Conservation (phyloP, 2,113 vertebrate species). For the Rana temporaria region DNA sequence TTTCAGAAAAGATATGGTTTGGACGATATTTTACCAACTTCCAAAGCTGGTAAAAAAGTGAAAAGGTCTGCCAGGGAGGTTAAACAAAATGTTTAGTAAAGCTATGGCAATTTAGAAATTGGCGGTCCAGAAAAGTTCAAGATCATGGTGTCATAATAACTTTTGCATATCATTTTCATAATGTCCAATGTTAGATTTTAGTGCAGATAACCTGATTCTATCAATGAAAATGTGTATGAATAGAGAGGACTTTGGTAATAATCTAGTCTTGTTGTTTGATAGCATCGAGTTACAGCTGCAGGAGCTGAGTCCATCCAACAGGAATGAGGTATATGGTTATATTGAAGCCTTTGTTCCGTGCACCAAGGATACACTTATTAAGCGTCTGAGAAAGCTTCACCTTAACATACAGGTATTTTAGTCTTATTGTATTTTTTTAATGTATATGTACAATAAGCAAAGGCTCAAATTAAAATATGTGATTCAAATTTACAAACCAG, state of each 20-base stretch:
- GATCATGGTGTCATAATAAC: no score
- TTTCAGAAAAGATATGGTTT: no score
- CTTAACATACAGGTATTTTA: constrained; percentile 91
- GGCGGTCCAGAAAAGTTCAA: no score
- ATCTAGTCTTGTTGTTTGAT: constrained; percentile 60
- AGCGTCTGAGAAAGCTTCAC: constrained; percentile 96
- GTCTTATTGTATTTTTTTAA: neutral
- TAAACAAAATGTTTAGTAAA: no score
- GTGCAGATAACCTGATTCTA: neutral
- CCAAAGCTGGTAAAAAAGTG: no score
- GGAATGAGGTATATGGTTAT: constrained; percentile 87
- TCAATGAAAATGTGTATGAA: neutral
- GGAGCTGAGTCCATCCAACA: constrained; percentile 82
- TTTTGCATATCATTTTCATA: no score
- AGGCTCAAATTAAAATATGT: no score
- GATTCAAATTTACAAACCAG: no score
- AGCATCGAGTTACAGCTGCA: constrained; percentile 97
- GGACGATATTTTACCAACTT: no score
- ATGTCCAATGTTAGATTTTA: neutral
- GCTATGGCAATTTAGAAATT: no score
- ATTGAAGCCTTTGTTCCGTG: constrained; percentile 97
- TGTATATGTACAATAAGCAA: neutral
- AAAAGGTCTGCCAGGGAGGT: no score
- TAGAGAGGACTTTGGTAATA: neutral
- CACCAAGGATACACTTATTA: constrained; percentile 95